Evolutionary conservation across 2,888 invertebrate genomes (phyloP).

Genomic region (Xanthia icteritia): DNA sequence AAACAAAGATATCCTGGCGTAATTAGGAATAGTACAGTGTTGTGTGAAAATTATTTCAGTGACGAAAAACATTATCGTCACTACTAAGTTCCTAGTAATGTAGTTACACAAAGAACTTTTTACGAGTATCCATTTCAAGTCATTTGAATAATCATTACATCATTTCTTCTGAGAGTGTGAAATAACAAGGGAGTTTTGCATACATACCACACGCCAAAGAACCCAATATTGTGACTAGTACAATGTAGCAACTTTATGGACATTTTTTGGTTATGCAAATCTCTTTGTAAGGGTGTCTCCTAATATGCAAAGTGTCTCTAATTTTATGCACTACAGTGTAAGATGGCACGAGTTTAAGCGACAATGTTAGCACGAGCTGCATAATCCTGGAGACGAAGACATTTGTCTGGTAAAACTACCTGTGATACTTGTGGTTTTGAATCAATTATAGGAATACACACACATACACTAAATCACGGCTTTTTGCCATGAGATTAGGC

Average conservation of each 20-base stretch:
- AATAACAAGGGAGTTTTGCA: slow-evolving; percentile 38
- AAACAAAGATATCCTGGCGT: not conserved
- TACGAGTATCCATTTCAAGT: slow-evolving; percentile 21
- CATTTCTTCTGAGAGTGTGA: slow-evolving; percentile 15
- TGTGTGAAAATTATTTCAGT: not conserved
- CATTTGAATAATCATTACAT: slow-evolving; percentile 23
- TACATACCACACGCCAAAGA: slow-evolving; percentile 57
- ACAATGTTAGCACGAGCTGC: slow-evolving; percentile 47
- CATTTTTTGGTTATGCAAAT: slow-evolving; percentile 64
- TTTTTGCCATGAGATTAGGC: not conserved
- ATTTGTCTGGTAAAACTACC: slow-evolving; percentile 12
- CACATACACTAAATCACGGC: not conserved
- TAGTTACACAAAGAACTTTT: not conserved
- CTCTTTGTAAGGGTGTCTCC: slow-evolving; percentile 47
- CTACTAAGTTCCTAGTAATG: not conserved
- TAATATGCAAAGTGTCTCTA: slow-evolving; percentile 70
- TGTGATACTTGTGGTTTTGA: not conserved
- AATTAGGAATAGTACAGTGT: not conserved
- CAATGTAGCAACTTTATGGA: slow-evolving; percentile 19
- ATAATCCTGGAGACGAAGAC: slow-evolving; percentile 39
- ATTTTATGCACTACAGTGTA: slow-evolving; percentile 68
- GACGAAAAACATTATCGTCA: not conserved
- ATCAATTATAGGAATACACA: not conserved
- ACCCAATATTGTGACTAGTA: slow-evolving; percentile 44
- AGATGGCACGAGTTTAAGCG: slow-evolving; percentile 62